A percentile compares a stretch with the other conserved stretches of the same genome.
Conservation (phyloP, 1,140 invertebrate genomes). For the Dendroctonus valens region DNA sequence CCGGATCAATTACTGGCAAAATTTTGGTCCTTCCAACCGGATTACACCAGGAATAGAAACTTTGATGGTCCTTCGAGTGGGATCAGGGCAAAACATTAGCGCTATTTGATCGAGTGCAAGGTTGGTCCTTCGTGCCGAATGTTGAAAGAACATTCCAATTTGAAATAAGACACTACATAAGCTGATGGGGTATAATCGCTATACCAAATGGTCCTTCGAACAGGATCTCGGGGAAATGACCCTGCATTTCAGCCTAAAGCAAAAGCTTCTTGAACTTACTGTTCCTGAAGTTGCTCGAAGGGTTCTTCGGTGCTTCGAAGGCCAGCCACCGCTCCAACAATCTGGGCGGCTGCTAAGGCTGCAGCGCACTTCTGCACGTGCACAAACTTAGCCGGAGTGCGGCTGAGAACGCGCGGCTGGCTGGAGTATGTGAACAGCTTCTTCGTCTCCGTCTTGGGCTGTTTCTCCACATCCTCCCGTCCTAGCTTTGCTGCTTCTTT, state of each 20-base stretch:
- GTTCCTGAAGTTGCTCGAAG: not conserved
- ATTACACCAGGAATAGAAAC: too few species aligned
- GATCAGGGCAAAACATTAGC: too few species aligned
- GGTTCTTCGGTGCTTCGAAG: not conserved
- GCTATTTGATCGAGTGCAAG: too few species aligned
- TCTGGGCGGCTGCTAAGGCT: conserved; percentile 41
- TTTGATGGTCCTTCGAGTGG: too few species aligned
- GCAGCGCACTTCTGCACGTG: conserved; percentile 44
- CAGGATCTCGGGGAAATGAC: not conserved
- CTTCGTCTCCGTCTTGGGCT: conserved; percentile 51
- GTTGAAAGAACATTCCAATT: not conserved
- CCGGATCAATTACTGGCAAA: too few species aligned
- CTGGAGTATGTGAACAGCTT: conserved; percentile 62
- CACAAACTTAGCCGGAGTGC: conserved; percentile 23
- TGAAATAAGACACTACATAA: too few species aligned
- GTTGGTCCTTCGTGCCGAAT: not conserved
- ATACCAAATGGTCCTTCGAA: too few species aligned
- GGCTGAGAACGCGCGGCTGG: conserved; percentile 51
- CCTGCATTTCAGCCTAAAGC: not conserved
- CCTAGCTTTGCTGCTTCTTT: conserved; percentile 45
- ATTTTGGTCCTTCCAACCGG: too few species aligned
- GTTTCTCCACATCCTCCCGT: conserved; percentile 47
- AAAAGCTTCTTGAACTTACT: not conserved
- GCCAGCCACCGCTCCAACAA: conserved; percentile 39
- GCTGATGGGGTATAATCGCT: too few species aligned